Base-by-base conservation (phyloP, 1,140 invertebrate species). In the Neomicropteryx cornuta region DNA sequence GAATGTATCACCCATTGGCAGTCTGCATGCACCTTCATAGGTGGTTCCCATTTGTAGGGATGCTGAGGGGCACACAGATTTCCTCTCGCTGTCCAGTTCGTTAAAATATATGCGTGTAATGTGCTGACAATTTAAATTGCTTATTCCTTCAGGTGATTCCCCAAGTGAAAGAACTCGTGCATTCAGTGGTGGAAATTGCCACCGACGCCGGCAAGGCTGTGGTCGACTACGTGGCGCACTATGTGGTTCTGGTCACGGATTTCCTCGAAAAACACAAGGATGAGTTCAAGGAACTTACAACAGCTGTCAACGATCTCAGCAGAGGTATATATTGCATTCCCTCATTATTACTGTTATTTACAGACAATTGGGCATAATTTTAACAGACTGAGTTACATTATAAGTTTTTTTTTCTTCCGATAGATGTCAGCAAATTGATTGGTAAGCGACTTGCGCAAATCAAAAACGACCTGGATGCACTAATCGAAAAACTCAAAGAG, bases 271-370 rank as follows among this genome's bases (percentile, higher is more conserved):
- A 56, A 33, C 58, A 66, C 49, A 75, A 79, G 43, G 71, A 73
- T 4, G 76, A 81, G 43, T 50, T 87, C 3, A 74, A 83, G 39
- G 73, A 78, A 41, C 54, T 82, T 10, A 56, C 70, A 19, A 66
- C 68, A 21, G 49, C 66, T 0, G 45, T 75, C 3, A 60, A 66
- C 1, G 73, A 77, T 41, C 48, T 73, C 11, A 47, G 70, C 20
- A 67, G 67, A 37, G 69, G 66, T 67, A 45, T 50, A 42, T 41
- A 14, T 14, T n/a, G n/a, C n/a, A n/a, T n/a, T n/a, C n/a, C n/a
- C n/a, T n/a, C n/a, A n/a, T n/a, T 32, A 18, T 14, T 10, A 4
- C 20, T 23, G 18, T 8, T 41, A n/a, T 28, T 6, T 4, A 8
- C 19, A 6, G 17, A 11, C 27, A 16, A 20, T 20, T 5, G 17